phyloP scores from a whole-genome alignment of 2,888 invertebrate species.

The Spilosoma lubricipeda region DNA sequence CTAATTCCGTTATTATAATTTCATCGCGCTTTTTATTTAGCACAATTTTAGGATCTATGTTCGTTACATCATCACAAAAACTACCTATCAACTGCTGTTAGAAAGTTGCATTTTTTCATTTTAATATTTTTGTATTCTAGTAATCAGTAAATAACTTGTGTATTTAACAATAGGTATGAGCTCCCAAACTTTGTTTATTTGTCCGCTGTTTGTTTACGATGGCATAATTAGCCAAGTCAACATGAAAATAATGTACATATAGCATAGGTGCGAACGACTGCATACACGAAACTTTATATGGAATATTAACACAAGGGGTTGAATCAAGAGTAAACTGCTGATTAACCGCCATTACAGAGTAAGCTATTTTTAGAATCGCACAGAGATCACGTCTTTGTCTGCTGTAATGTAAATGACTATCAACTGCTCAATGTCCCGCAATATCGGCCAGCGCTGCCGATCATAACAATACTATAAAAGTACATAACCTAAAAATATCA shows the following conservation, averaged over 20 bases:
- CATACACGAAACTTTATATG: conserved; percentile 54
- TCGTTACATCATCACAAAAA: not conserved
- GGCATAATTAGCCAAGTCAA: conserved; percentile 47
- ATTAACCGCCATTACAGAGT: conserved; percentile 80
- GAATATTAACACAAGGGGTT: conserved; percentile 63
- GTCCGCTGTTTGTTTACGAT: conserved; percentile 56
- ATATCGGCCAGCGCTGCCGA: conserved; percentile 56
- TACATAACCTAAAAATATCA: conserved; percentile 69
- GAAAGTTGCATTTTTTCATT: conserved; percentile 27
- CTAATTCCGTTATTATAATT: conserved; percentile 19
- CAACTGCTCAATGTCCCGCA: conserved; percentile 60
- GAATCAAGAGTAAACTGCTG: conserved; percentile 79
- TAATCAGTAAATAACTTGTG: conserved; percentile 28
- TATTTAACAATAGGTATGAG: conserved; percentile 30
- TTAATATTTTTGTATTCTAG: conserved; percentile 26
- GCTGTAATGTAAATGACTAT: conserved; percentile 79
- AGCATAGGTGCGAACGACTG: conserved; percentile 39
- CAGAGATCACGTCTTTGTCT: conserved; percentile 85
- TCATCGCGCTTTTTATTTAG: not conserved
- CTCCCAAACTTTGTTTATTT: conserved; percentile 40
- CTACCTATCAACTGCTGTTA: conserved; percentile 6
- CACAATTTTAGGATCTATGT: not conserved
- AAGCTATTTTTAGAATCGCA: conserved; percentile 83
- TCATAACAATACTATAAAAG: conserved; percentile 69
- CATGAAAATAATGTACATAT: conserved; percentile 61